Base-by-base conservation (phyloP, 2,113 vertebrate genomes). In the Danio rerio region DNA sequence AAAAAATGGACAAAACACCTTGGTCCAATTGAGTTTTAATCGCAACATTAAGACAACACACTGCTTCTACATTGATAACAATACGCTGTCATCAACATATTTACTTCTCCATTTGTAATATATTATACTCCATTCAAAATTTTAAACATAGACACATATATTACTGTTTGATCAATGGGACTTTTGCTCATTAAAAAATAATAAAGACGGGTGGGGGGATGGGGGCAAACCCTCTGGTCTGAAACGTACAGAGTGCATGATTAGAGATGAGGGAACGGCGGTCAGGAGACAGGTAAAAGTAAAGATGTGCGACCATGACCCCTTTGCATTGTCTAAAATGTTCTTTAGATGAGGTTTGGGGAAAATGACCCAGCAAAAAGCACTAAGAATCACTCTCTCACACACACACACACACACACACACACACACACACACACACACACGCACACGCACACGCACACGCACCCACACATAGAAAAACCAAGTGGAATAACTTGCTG, bases 21-120 rank as follows among this genome's bases (percentile, higher is more conserved):
- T 92, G 93, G 92, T 93, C 92, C 92, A 93, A 91, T 87, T 88
- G 86, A 90, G 92, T 86, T 94, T 94, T 94, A 94, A 91, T 94
- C 89, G 89, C 85, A 93, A 94, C 92, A 92, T 87, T 88, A 92
- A 92, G 89, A 94, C 92, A 91, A 93, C 90, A 93, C 90, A 92
- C 87, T 83, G 92, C 86, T 89, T 90, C 90, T 92, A 93, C 89
- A 90, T 91, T 92, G 92, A 93, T 91, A 89, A 91, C 91, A 92
- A 90, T 89, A 91, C 85, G 82, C 88, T 83, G 90, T 87, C 87
- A 85, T 87, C 87, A 88, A 88, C 83, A 87, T 82, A 78, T 81
- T 81, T 82, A 81, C 78, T 87, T 63, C 83, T 85, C 83, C 47
- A 72, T 79, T 80, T 66, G 79, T 86, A 82, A 91, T 93, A 92